phyloP scores from a whole-genome alignment of 2,113 vertebrate genomes.

The Pseudopodoces humilis region DNA sequence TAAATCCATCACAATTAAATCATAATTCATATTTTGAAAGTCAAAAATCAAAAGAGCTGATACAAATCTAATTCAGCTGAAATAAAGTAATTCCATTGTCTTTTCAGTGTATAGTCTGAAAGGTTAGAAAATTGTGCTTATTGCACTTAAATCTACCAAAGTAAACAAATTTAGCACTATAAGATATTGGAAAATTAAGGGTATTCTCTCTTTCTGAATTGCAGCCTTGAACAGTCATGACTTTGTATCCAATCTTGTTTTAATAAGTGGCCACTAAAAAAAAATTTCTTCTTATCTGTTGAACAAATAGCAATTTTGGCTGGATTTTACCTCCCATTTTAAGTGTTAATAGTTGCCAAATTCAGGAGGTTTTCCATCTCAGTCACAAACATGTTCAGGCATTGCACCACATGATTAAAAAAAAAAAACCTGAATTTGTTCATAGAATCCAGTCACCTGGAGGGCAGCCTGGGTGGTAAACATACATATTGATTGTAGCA shows the following conservation, averaged over 20 bases:
- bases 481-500: slow-evolving; percentile 58
- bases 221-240: neutral
- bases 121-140: neutral
- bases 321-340: neutral
- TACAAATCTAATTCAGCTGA: neutral
- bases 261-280: neutral
- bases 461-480: slow-evolving; percentile 69
- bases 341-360: neutral
- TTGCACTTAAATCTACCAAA: neutral
- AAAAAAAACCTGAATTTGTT: slow-evolving; percentile 46
- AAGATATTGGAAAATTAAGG: neutral
- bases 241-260: neutral
- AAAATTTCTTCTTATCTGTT: neutral
- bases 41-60: neutral
- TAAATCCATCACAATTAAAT: neutral
- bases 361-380: slow-evolving; percentile 11
- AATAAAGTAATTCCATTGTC: neutral
- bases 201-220: neutral
- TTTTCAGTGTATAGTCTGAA: neutral
- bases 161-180: neutral
- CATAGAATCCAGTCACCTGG: slow-evolving; percentile 31
- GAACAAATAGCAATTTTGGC: neutral
- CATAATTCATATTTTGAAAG: neutral
- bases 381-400: slow-evolving; percentile 64
- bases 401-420: slow-evolving; percentile 33